Evolutionary conservation across 1,140 invertebrate species (phyloP).

Genomic region (Stratiolaelaps scimitus): DNA sequence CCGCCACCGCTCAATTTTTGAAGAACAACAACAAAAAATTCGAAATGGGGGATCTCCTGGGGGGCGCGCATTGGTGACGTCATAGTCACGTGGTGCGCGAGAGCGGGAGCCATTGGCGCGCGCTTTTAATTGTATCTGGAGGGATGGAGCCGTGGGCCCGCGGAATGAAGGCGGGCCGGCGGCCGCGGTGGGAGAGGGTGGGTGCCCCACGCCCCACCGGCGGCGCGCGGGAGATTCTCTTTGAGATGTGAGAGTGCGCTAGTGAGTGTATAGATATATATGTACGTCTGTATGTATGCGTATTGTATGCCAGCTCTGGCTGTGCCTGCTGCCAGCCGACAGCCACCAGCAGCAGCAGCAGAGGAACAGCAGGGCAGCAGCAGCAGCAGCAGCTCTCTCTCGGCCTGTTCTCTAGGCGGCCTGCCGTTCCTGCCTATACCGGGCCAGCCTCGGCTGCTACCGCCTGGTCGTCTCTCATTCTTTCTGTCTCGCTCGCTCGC

Average conservation of each 20-base stretch:
- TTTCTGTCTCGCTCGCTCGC: too few species aligned
- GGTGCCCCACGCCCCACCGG: too few species aligned
- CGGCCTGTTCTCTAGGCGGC: too few species aligned
- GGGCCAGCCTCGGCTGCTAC: too few species aligned
- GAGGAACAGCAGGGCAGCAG: too few species aligned
- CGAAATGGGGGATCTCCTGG: slow-evolving; percentile 4
- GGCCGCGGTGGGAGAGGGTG: not conserved
- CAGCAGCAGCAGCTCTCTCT: too few species aligned
- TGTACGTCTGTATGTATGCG: not conserved
- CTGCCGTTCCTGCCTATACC: too few species aligned
- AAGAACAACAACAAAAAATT: slow-evolving; percentile 29
- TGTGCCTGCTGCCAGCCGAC: too few species aligned
- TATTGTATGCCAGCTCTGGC: slow-evolving; percentile 14
- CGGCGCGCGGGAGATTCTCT: slow-evolving; percentile 23
- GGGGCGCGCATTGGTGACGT: slow-evolving; percentile 28
- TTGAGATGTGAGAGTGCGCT: not conserved
- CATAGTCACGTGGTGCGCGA: slow-evolving; percentile 21
- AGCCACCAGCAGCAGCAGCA: too few species aligned
- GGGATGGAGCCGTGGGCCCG: not conserved
- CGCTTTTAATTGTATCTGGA: slow-evolving; percentile 28
- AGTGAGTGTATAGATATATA: slow-evolving; percentile 5
- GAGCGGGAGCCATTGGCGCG: slow-evolving; percentile 27
- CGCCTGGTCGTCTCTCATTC: too few species aligned
- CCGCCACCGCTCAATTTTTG: slow-evolving; percentile 23
- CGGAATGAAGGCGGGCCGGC: slow-evolving; percentile 25